A percentile compares a stretch with the other conserved stretches of the same genome.
These are phyloP conservation scores for Colinus virginianus DNA, from an alignment of 2,113 vertebrate species.

Conservation along the genomic window DNA sequence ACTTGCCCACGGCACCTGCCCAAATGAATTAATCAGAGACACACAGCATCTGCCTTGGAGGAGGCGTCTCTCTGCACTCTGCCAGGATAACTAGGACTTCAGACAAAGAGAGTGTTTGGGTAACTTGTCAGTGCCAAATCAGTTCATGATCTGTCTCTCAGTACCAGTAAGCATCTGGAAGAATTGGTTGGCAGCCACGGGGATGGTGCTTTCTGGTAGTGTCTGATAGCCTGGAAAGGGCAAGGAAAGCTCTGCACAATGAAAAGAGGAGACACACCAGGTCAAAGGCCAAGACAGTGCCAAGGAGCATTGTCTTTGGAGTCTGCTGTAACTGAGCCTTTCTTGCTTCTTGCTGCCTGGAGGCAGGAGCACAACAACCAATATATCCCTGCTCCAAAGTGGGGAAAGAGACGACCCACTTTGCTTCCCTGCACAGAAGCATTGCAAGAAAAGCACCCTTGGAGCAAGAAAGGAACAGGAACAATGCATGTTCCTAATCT, in stretches of 20 bases:
- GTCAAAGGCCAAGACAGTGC: neutral
- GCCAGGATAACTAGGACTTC: neutral
- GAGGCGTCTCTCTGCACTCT: neutral
- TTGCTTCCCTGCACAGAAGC: neutral
- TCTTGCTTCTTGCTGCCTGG: neutral
- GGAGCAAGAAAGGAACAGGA: neutral
- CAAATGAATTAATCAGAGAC: slow-evolving; percentile 27
- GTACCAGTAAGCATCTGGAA: neutral
- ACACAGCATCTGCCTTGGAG: neutral
- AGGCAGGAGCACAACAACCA: neutral
- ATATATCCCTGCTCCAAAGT: neutral
- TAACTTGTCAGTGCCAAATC: neutral
- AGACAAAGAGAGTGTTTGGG: neutral
- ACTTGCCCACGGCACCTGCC: slow-evolving; percentile 14
- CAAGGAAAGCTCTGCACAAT: neutral
- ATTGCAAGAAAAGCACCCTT: neutral
- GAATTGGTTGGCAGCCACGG: neutral
- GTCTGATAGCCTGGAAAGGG: neutral
- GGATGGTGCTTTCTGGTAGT: neutral
- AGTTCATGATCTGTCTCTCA: neutral
- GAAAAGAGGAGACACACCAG: neutral
- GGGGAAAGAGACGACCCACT: accelerated
- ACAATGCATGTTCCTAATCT: accelerated
- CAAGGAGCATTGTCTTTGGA: accelerated
- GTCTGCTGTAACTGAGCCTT: neutral